Conservation (phyloP, 2,797 vertebrate genomes). For the Periophthalmus magnuspinnatus region DNA sequence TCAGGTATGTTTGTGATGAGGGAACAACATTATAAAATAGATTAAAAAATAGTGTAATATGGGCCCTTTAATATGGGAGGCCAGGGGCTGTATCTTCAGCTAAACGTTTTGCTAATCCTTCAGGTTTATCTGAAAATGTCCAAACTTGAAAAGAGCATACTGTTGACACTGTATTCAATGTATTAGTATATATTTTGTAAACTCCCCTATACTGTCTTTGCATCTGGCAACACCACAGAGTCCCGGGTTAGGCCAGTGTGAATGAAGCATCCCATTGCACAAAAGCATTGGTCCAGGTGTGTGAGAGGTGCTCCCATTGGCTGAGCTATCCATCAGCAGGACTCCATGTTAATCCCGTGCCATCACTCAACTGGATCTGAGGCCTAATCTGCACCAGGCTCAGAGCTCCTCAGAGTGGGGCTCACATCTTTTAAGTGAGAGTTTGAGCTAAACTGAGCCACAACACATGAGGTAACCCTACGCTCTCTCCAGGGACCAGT, state of each 20-base stretch:
- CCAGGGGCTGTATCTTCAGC: no score
- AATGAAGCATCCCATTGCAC: background rate
- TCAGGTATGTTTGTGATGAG: no score
- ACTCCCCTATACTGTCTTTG: background rate
- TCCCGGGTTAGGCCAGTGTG: background rate
- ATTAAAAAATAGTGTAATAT: no score
- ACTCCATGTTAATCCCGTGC: constrained; percentile 60
- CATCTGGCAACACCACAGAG: background rate
- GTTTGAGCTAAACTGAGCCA: constrained; percentile 60
- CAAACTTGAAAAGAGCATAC: no score
- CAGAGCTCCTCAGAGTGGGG: constrained; percentile 34
- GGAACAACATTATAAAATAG: no score
- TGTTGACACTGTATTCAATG: no score
- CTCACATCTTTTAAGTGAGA: constrained; percentile 54
- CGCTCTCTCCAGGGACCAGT: constrained; percentile 32
- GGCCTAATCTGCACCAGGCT: constrained; percentile 58
- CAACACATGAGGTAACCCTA: constrained; percentile 61
- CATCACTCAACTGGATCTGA: constrained; percentile 70
- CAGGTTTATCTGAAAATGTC: no score
- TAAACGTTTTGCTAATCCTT: no score
- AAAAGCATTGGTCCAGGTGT: constrained; percentile 57
- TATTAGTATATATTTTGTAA: no score
- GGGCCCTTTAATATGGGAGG: no score
- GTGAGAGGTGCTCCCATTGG: constrained; percentile 28
- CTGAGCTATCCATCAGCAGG: constrained; percentile 60